A percentile compares a stretch with the other conserved stretches of the same genome.
These are phyloP conservation scores for Hydrochoerus hydrochaeris DNA, from an alignment of 2,113 vertebrate genomes.

Conservation along the genomic window DNA sequence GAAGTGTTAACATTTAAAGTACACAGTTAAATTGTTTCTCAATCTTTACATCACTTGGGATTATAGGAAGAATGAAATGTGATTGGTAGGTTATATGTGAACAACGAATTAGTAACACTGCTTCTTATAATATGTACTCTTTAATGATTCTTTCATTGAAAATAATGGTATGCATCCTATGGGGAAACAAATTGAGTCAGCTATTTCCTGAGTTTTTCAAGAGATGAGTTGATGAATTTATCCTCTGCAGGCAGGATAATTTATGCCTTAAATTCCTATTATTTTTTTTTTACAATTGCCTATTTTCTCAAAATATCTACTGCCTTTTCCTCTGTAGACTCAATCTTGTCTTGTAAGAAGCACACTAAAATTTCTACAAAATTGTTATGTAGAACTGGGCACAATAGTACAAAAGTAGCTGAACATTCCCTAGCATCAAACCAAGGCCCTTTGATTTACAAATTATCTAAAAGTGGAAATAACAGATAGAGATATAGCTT, in stretches of 20 bases:
- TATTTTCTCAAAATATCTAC: conserved; percentile 33
- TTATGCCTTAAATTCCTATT: conserved; percentile 36
- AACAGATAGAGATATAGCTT: not conserved
- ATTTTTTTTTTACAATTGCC: not conserved
- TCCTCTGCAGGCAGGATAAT: conserved; percentile 59
- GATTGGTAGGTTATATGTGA: conserved; percentile 66
- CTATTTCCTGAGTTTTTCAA: conserved; percentile 64
- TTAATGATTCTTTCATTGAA: conserved; percentile 71
- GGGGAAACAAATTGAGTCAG: conserved; percentile 75
- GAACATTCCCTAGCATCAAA: not conserved
- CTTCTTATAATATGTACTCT: conserved; percentile 71
- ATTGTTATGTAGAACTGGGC: not conserved
- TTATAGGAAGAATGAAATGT: conserved; percentile 59
- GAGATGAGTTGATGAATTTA: conserved; percentile 57
- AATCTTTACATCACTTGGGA: conserved; percentile 40
- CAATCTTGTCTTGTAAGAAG: not conserved
- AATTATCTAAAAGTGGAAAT: conserved; percentile 18
- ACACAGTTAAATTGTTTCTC: conserved; percentile 64
- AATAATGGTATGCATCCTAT: conserved; percentile 73
- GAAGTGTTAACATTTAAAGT: conserved; percentile 2
- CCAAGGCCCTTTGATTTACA: not conserved
- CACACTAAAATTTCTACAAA: not conserved
- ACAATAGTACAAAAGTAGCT: not conserved
- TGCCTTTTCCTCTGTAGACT: not conserved
- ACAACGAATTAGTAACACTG: conserved; percentile 66